phyloP scores from a whole-genome alignment of 2,113 vertebrate species.

The Ornithorhynchus anatinus region DNA sequence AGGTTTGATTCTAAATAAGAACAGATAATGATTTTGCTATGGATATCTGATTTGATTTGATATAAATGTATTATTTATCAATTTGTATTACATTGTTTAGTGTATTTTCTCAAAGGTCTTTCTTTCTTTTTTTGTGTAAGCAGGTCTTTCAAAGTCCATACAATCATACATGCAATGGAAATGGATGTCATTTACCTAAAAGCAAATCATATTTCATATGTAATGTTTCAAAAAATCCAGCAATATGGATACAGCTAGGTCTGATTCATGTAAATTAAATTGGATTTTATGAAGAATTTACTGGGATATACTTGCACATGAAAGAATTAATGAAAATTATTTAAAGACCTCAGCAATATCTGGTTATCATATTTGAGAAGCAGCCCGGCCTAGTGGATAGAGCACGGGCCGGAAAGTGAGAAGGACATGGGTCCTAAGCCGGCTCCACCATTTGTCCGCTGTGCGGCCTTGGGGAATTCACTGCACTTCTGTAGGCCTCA shows the following conservation, averaged over 20 bases:
- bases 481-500: no score
- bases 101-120: constrained; percentile 13
- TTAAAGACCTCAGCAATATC: neutral
- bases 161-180: constrained; percentile 20
- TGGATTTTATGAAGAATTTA: constrained; percentile 19
- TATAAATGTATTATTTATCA: constrained; percentile 12
- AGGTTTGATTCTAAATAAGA: no score
- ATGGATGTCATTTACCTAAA: constrained; percentile 18
- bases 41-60: constrained; percentile 8
- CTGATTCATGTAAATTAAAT: constrained; percentile 1
- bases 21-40: no score
- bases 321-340: constrained; percentile 37
- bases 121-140: constrained; percentile 12
- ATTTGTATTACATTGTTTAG: no score
- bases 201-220: constrained; percentile 19
- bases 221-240: constrained; percentile 10
- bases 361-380: no score
- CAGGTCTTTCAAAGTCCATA: constrained; percentile 14
- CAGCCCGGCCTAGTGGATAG: no score
- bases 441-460: no score
- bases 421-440: no score
- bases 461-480: no score
- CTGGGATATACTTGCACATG: constrained; percentile 2
- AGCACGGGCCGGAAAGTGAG: no score
- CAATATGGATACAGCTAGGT: neutral